Base-by-base conservation (phyloP, 1,140 invertebrate species). In the Caenorhabditis inopinata region DNA sequence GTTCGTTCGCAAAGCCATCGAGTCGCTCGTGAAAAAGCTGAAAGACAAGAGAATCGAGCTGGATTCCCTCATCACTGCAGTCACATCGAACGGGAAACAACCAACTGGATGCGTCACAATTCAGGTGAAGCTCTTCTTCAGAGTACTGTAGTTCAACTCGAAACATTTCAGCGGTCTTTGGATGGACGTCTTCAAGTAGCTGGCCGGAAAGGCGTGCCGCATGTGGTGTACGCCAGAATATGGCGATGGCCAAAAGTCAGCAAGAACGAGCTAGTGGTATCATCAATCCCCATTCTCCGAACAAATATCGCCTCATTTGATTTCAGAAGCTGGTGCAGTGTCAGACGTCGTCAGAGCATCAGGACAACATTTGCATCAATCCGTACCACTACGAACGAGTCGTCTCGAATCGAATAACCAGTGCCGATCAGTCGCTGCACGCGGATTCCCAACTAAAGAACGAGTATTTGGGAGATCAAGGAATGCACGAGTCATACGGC, bases 201-300 rank as follows among this genome's bases (percentile, higher is more conserved):
- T 42, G 96, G 96, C 25, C 91, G 96, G 46, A 99, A 99, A 90
- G 96, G 96, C 23, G 98, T 99, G 88, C 97, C 97, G 23, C 96
- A 99, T 90, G 97, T 99, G 0, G 98, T 99, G 76, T 99, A 99
- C 89, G 96, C 97, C 12, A 90, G 95, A 35, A 98, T 99, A 84
- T 99, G 97, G 97, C 92, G 97, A 84, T 99, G 97, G 97, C 96
- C 97, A 1, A 97, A 99, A 90, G 91, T 99, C 21, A 96, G 97
- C 89, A 99, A 99, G 90, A 99, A 98, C 90, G 97, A 99, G 90
- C 90, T 99, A 68, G 98, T 98, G 89, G 96, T 98, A 89, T 89
- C 21, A n/a, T n/a, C n/a, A n/a, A n/a, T n/a, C n/a, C n/a, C n/a
- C n/a, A n/a, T n/a, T n/a, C n/a, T n/a, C n/a, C 12, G 23, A 18